Evolutionary conservation across 2,888 invertebrate species (phyloP).

Genomic region (Phalera bucephala): DNA sequence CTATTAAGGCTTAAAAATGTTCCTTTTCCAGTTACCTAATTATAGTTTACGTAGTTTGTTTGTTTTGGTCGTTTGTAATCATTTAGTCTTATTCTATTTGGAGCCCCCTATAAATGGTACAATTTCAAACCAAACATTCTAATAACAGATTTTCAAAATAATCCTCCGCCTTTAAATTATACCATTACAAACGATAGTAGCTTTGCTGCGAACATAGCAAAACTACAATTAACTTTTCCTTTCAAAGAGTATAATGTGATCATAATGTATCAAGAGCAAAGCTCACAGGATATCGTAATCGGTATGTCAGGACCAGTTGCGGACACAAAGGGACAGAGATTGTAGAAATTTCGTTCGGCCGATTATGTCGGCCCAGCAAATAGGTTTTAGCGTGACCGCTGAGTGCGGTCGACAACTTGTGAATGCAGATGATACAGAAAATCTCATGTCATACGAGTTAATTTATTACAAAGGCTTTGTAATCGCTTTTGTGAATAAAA

Average conservation of each 20-base stretch:
- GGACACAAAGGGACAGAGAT: constrained; percentile 75
- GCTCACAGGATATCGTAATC: constrained; percentile 72
- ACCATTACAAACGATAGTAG: no score
- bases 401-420: constrained; percentile 48
- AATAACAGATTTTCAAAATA: no score
- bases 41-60: no score
- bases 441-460: constrained; percentile 34
- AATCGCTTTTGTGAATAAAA: neutral
- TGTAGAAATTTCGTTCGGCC: constrained; percentile 71
- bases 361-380: constrained; percentile 73
- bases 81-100: no score
- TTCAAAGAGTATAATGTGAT: constrained; percentile 25
- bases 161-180: no score
- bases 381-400: constrained; percentile 54
- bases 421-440: constrained; percentile 58
- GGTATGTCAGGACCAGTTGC: constrained; percentile 76
- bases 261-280: constrained; percentile 35
- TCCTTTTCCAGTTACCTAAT: no score
- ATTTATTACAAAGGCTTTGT: constrained; percentile 36
- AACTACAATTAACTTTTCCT: constrained; percentile 18
- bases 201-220: no score
- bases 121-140: no score
- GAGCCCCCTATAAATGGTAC: no score
- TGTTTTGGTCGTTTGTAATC: no score
- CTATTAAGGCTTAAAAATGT: no score